These are phyloP conservation scores for Ennomos fuscantarius DNA, from an alignment of 2,888 invertebrate species.

Conservation along the genomic window DNA sequence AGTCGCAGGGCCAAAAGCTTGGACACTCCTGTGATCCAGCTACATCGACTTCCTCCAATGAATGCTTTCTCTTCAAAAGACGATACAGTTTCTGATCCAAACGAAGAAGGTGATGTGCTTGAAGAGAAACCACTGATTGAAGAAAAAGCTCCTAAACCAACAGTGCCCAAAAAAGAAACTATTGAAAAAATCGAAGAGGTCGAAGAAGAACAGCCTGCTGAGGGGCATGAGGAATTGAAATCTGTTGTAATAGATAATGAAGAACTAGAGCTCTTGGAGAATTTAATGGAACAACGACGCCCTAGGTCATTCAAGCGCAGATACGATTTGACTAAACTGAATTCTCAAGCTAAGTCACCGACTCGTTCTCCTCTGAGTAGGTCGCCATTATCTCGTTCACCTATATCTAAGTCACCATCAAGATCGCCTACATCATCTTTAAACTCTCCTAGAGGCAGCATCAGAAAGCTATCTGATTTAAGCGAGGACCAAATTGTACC, in stretches of 20 bases:
- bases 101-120: conserved; percentile 87
- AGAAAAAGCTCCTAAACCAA: conserved; percentile 57
- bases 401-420: conserved; percentile 80
- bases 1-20: conserved; percentile 93
- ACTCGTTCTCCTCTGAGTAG: conserved; percentile 77
- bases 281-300: conserved; percentile 79
- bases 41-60: conserved; percentile 91
- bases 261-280: conserved; percentile 83
- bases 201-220: conserved; percentile 77
- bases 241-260: conserved; percentile 85
- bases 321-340: conserved; percentile 74
- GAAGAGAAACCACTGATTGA: conserved; percentile 85
- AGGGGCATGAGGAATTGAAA: conserved; percentile 65
- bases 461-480: conserved; percentile 79
- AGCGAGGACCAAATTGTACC: conserved; percentile 83
- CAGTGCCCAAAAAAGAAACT: conserved; percentile 58
- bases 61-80: conserved; percentile 96
- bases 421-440: conserved; percentile 82
- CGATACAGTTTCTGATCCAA: conserved; percentile 92
- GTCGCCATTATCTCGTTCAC: conserved; percentile 78
- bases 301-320: conserved; percentile 80
- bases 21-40: conserved; percentile 92
- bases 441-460: conserved; percentile 81
- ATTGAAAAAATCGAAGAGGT: conserved; percentile 82
- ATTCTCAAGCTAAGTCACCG: conserved; percentile 70